Evolutionary conservation across 2,888 invertebrate genomes (phyloP), one percentile per base, ranked within the genome.

Genomic region (Dysmachus trigonus): DNA sequence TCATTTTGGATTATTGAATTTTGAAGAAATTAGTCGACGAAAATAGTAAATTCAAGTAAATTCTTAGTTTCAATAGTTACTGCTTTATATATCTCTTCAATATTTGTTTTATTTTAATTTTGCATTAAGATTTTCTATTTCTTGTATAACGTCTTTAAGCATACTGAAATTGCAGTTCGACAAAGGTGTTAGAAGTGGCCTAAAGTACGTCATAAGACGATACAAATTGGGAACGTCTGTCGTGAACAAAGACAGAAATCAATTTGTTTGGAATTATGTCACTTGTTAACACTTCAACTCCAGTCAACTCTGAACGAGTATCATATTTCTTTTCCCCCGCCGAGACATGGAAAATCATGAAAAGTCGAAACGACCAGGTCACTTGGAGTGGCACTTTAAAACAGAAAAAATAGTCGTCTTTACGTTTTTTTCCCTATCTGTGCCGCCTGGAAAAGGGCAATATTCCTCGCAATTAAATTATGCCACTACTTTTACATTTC

Each of bases 281-380:
- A 79, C 47, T 79, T 79, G 47, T 47, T 79, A 47, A 79, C 51
- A 79, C 30, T 47, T 38, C 51, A n/a, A 30, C 79, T 47, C 51
- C 30, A 47, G 79, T 79, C 79, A 79, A 51, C 79, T 47, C n/a
- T 51, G 13, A 30, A 22, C 30, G 38, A 10, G 79, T 51, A 15
- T 79, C 79, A 51, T 79, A 51, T 77, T 77, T 47, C 47, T 22
- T 76, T n/a, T n/a, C 51, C 18, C 47, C 15, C n/a, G 1, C n/a
- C n/a, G 3, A 18, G 15, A n/a, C n/a, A 47, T 41, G 10, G 15
- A 18, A 47, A 51, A 79, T 47, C 47, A 30, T 31, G 73, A 73
- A 73, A 33, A 73, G 33, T 15, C 31, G 33, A 73, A 33, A 73
- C 73, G 73, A 3, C n/a, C 30, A 31, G 51, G 79, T 79, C 79